Evolutionary conservation across 2,888 invertebrate genomes (phyloP), one percentile per base, ranked within the genome.

Genomic region (Polyommatus icarus): DNA sequence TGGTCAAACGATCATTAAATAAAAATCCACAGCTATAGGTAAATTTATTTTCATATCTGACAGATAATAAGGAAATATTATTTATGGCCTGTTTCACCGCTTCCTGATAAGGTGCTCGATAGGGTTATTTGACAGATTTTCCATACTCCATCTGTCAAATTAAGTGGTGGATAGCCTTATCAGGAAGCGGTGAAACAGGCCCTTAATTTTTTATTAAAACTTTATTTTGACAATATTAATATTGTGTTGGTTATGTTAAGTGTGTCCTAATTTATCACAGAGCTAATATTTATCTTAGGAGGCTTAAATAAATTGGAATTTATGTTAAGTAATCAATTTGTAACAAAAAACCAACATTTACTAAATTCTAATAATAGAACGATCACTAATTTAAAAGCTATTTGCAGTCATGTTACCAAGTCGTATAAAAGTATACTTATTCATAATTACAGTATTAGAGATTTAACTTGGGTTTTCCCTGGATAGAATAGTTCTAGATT

Each of bases 281-380:
- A 18, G 18, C 15, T 5, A 6, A 67, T 67, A 18, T 67, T 32
- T 67, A 32, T 67, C 5, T 67, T 67, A 29, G 29, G 15, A 59
- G 1, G n/a, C 0, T 15, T 29, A 18, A 67, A 67, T 29, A 67
- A 67, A 15, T 67, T 6, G 67, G 29, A 67, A 29, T 32, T 67
- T 29, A 67, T 67, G 18, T 67, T 67, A n/a, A n/a, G n/a, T n/a
- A 29, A 67, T 67, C 29, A 32, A 67, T 67, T 67, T 18, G 67
- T 67, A 32, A 67, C 67, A 67, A 67, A 32, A 67, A 67, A 67
- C 29, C 32, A 29, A 15, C 67, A 29, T 29, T 32, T 29, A 29
- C 67, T 67, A 67, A 67, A 18, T 32, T 5, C 67, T 67, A 67
- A 67, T 67, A 67, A 67, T 67, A 67, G 67, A 15, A 67, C 24